Conservation (phyloP, 1,140 invertebrate genomes). For the fruit fly (Drosophila melanogaster) region Release_6_plus_ISO1_MT NT_033777.3:22579501-22580000, state of each 20-base stretch:
- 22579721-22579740: conserved; percentile 12
- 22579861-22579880: conserved; percentile 74
- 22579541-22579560: conserved; percentile 95
- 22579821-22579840: conserved; percentile 74
- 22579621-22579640: conserved; percentile 22
- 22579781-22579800: conserved; percentile 59
- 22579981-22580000: conserved; percentile 48
- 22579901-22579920: not conserved
- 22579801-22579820: conserved; percentile 67
- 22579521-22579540: conserved; percentile 94
- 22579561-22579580: conserved; percentile 95
- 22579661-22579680: conserved; percentile 54
- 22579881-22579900: conserved; percentile 42
- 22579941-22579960: conserved; percentile 18
- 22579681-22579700: conserved; percentile 43
- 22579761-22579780: conserved; percentile 40
- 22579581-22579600: conserved; percentile 75
- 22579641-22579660: conserved; percentile 13
- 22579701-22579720: conserved; percentile 58
- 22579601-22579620: conserved; percentile 20
- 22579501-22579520: conserved; percentile 90
- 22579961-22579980: conserved; percentile 1
- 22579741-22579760: conserved; percentile 53
- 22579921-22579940: conserved; percentile 13
- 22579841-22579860: conserved; percentile 72